Conservation (phyloP, 2,888 invertebrate species). For the Ectropis crepuscularia region DNA sequence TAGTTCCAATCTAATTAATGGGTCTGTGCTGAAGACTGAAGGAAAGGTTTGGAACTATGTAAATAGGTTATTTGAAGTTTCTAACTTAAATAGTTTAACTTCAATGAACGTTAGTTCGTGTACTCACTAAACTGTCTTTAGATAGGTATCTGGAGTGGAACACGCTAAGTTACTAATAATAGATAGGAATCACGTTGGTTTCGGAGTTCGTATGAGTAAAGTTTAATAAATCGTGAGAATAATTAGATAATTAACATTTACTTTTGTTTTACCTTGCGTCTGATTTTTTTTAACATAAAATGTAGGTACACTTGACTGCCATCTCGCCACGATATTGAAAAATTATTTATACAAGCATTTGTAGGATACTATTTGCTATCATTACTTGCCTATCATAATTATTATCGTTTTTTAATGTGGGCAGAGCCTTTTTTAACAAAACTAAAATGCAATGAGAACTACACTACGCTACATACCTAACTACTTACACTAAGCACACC, state of each 20-base stretch:
- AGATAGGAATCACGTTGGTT: constrained; percentile 29
- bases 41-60: constrained; percentile 33
- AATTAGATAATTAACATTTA: background rate
- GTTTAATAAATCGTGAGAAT: constrained; percentile 17
- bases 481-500: no score
- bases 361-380: no score
- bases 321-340: no score
- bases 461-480: no score
- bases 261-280: no score
- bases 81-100: constrained; percentile 30
- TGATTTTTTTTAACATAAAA: no score
- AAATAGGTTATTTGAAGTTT: constrained; percentile 31
- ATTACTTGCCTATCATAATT: no score
- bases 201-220: constrained; percentile 14
- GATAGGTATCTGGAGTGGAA: constrained; percentile 26
- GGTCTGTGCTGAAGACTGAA: constrained; percentile 15
- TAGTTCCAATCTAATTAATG: constrained; percentile 25
- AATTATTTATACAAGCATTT: no score
- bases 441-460: no score
- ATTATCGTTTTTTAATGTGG: no score
- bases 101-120: constrained; percentile 19
- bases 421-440: no score
- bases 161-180: constrained; percentile 29
- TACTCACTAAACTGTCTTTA: constrained; percentile 26
- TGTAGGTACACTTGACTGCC: no score